Evolutionary conservation across 2,113 vertebrate species (phyloP), one percentile per base, ranked within the genome.

Genomic region (Echinops telfairi): DNA sequence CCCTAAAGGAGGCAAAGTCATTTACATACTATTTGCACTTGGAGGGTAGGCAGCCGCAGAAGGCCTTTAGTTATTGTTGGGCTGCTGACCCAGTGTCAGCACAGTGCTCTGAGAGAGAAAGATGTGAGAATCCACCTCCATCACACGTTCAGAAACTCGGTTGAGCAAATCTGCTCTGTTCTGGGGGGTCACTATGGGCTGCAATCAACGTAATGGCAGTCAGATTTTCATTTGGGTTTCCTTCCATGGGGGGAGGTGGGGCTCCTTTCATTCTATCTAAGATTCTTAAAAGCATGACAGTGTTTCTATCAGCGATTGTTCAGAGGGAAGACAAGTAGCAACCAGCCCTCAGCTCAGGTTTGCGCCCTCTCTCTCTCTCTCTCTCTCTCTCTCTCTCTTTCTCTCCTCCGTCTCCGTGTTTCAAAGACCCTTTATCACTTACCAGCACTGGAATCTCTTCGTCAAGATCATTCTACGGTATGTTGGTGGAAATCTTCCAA

Each of bases 401-500:
- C 64, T 66, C 36, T 71, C 31, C 43, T 23, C 70, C 36, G 25
- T 80, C 64, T 75, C 76, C 76, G 75, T 80, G 40, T 29, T 84
- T 92, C 17, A 33, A 81, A 57, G 80, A 66, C 31, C 6, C 76
- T 31, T 79, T 80, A 12, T 68, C 57, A 81, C 14, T 36, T 25
- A 36, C 79, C 57, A 68, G 11, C 79, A 22, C 40, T 68, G 57
- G 19, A 40, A 71, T 33, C 11, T 68, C 19, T 76, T 68, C 58
- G n/a, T 81, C 75, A 86, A 68, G 33, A 5, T 81, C 20, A 38
- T 77, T 82, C 68, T 75, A 20, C 31, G 36, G 0, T 70, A 62
- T 92, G 80, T 92, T 82, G 14, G 29, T 53, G 68, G 68, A 86
- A 81, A 7, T 89, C 68, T 22, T 86, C 15, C 20, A 89, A 58